phyloP scores from a whole-genome alignment of 2,113 vertebrate genomes.

The Chaetops frenatus region DNA sequence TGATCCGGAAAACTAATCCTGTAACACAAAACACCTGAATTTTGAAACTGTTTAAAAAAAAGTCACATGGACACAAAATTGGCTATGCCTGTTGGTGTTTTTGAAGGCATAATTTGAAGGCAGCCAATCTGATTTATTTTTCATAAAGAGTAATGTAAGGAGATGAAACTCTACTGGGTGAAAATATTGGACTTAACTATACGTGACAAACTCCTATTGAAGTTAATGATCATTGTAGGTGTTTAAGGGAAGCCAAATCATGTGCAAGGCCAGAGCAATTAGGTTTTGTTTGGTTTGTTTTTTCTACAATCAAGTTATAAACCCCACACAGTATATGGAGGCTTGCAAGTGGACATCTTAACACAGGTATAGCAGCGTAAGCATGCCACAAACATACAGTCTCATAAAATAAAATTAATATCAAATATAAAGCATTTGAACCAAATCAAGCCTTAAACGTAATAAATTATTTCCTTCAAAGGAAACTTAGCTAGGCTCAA shows the following conservation, averaged over 20 bases:
- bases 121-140: not conserved
- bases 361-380: slow-evolving; percentile 2
- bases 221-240: not conserved
- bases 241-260: slow-evolving; percentile 32
- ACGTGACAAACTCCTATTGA: not conserved
- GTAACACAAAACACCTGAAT: not conserved
- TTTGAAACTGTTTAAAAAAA: not conserved
- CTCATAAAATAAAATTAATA: slow-evolving; percentile 38
- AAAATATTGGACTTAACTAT: not conserved
- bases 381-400: slow-evolving; percentile 37
- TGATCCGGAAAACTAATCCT: not conserved
- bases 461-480: not conserved
- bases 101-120: not conserved
- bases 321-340: not conserved
- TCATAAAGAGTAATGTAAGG: not conserved
- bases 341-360: slow-evolving; percentile 31
- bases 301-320: slow-evolving; percentile 40
- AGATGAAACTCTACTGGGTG: not conserved
- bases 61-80: not conserved
- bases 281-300: not conserved
- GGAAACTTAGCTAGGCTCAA: slow-evolving; percentile 44
- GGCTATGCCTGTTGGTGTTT: not conserved
- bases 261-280: slow-evolving; percentile 41
- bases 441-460: slow-evolving; percentile 22
- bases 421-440: slow-evolving; percentile 48